phyloP scores from a whole-genome alignment of 2,113 vertebrate species.

The Heterotis niloticus region DNA sequence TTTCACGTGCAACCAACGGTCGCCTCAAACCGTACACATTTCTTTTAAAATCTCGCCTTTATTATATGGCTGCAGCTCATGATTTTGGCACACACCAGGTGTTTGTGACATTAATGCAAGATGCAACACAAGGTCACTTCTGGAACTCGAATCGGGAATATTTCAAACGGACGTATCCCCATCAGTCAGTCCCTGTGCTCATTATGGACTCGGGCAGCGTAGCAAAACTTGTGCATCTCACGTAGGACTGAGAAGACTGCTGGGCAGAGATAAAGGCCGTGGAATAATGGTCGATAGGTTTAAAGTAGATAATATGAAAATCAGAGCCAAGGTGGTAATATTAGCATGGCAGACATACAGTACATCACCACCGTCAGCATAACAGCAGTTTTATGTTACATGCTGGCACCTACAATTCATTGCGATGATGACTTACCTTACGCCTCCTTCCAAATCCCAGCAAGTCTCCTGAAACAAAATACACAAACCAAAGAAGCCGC shows the following conservation, averaged over 20 bases:
- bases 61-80: too few species aligned
- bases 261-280: background rate
- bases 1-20: too few species aligned
- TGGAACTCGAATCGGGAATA: too few species aligned
- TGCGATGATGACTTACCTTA: conserved; percentile 3
- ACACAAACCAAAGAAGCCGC: background rate
- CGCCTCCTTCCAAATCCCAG: background rate
- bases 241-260: background rate
- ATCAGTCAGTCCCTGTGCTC: too few species aligned
- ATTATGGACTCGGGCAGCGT: background rate
- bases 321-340: conserved; percentile 16
- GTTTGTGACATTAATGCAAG: too few species aligned
- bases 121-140: too few species aligned
- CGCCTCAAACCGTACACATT: too few species aligned
- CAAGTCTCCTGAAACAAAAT: background rate
- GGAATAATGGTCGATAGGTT: background rate
- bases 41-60: too few species aligned
- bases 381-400: conserved; percentile 33
- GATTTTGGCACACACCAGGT: too few species aligned
- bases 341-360: conserved; percentile 25
- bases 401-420: conserved; percentile 16
- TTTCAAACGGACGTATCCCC: too few species aligned
- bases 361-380: conserved; percentile 23
- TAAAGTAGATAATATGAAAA: conserved; percentile 22
- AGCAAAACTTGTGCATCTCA: background rate